Conservation (phyloP, 2,888 invertebrate species). For the Myopa tessellatipennis region DNA sequence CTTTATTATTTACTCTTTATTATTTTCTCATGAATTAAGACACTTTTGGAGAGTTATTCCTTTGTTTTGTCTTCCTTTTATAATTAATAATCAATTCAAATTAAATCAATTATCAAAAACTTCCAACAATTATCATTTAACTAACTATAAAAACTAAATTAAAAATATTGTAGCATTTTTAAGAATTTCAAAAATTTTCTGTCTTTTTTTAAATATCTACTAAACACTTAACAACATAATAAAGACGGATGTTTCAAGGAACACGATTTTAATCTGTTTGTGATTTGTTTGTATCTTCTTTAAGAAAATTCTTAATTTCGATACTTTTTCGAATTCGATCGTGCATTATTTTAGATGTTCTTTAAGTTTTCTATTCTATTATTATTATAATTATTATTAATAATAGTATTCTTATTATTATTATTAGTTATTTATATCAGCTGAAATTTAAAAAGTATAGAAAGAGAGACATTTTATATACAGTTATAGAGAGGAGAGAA, state of each 20-base stretch:
- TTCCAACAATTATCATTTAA: not conserved
- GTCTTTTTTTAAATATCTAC: slow-evolving; percentile 11
- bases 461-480: not conserved
- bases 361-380: not conserved
- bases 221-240: slow-evolving; percentile 32
- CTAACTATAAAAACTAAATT: too few species aligned
- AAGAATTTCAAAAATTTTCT: not conserved
- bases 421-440: slow-evolving; percentile 35
- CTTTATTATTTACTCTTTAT: not conserved
- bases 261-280: slow-evolving; percentile 52
- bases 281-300: slow-evolving; percentile 39
- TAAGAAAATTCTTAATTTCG: slow-evolving; percentile 35
- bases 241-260: slow-evolving; percentile 63
- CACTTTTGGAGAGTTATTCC: slow-evolving; percentile 21
- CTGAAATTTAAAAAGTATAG: slow-evolving; percentile 38
- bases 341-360: too few species aligned
- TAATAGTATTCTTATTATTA: not conserved
- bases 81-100: not conserved
- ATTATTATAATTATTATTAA: not conserved
- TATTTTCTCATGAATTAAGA: slow-evolving; percentile 24
- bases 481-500: not conserved
- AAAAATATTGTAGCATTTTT: not conserved
- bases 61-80: not conserved
- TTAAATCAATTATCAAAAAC: not conserved
- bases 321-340: too few species aligned